phyloP scores from a whole-genome alignment of 53 echinoderm and acorn worm genomes.

The Luidia sarsii region DNA sequence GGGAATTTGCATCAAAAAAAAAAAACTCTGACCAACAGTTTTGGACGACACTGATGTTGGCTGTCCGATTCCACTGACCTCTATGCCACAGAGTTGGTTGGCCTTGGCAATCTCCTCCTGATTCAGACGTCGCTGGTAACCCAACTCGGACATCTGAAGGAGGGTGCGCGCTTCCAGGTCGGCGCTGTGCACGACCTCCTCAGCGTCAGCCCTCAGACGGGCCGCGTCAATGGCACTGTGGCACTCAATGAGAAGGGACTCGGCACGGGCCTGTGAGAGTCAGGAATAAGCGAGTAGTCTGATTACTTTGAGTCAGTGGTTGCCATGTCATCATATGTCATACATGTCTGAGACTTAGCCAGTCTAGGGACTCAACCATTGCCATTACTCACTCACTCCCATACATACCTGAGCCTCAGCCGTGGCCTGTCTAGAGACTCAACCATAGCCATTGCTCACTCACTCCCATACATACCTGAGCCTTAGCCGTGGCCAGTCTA shows the following conservation, averaged over 20 bases:
- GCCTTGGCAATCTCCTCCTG: conserved; percentile 68
- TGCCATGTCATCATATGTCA: no score
- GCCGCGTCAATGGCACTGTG: conserved; percentile 89
- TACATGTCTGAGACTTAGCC: no score
- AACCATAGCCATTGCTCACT: no score
- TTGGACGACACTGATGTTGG: no score
- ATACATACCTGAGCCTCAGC: no score
- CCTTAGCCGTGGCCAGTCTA: no score
- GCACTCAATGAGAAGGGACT: conserved; percentile 86
- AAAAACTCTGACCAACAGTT: no score
- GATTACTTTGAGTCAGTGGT: background rate
- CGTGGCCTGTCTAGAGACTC: no score
- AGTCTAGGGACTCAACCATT: no score
- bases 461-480: no score
- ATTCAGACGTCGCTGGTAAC: conserved; percentile 56
- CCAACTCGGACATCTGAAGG: conserved; percentile 65
- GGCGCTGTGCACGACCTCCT: conserved; percentile 70
- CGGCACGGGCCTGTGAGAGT: conserved; percentile 85
- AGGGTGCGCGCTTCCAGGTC: conserved; percentile 64
- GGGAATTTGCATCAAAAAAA: no score
- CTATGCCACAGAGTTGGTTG: conserved; percentile 76
- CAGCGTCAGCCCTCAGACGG: conserved; percentile 82
- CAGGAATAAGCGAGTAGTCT: background rate
- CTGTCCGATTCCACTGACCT: conserved; percentile 61
- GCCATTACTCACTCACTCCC: no score